These are phyloP conservation scores for Platyscapa corneri DNA, from an alignment of 1,140 invertebrate species.

Conservation along the genomic window DNA sequence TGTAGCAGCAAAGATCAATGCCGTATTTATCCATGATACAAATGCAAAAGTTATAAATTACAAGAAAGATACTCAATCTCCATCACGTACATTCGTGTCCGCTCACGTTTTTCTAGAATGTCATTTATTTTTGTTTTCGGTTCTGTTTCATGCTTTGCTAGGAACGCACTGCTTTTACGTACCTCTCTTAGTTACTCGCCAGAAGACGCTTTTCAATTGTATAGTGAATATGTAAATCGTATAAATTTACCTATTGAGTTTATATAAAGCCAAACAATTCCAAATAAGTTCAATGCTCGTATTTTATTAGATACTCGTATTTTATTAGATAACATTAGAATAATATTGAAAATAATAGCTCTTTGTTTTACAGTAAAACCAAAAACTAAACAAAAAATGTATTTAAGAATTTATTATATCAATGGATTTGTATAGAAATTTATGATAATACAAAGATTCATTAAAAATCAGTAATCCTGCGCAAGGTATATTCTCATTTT, in stretches of 20 bases:
- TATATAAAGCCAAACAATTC: not conserved
- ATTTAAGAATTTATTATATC: not conserved
- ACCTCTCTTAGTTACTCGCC: not conserved
- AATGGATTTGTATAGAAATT: not conserved
- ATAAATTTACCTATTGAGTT: slow-evolving; percentile 10
- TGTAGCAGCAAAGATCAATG: not conserved
- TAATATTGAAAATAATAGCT: not conserved
- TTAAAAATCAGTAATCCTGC: no score
- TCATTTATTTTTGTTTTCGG: not conserved
- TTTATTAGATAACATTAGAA: not conserved
- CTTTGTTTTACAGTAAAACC: not conserved
- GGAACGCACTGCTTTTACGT: not conserved
- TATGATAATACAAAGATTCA: not conserved
- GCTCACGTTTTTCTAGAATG: not conserved
- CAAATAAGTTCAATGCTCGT: not conserved
- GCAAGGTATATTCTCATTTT: no score
- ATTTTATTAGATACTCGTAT: not conserved
- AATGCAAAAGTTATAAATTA: slow-evolving; percentile 15
- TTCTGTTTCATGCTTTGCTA: not conserved
- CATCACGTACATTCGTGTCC: slow-evolving; percentile 6
- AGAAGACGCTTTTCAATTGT: not conserved
- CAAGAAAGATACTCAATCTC: slow-evolving; percentile 20
- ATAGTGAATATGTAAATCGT: not conserved
- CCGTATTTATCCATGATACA: not conserved
- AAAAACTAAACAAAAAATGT: not conserved